Percentiles rank a stretch among this genome's conserved stretches.
Conservation (phyloP, 2,888 invertebrate genomes). For the Cephus rjabovi region DNA sequence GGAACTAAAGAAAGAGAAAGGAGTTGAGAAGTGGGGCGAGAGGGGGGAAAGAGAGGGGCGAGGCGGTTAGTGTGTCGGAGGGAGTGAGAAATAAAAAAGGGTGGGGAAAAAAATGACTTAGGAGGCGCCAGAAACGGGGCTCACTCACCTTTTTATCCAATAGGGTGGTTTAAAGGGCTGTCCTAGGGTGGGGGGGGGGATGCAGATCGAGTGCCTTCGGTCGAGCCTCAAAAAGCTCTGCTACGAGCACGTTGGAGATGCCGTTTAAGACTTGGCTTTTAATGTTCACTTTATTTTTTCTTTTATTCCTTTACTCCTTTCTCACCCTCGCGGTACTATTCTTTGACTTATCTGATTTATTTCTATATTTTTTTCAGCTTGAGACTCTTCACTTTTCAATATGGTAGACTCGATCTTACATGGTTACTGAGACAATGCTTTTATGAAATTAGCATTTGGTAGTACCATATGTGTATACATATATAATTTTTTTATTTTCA, state of each 20-base stretch:
- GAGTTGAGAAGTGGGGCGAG: not conserved
- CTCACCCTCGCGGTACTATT: not conserved
- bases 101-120: constrained; percentile 8
- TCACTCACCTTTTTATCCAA: constrained; percentile 7
- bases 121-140: constrained; percentile 11
- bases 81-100: not conserved
- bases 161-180: constrained; percentile 5
- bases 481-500: not conserved
- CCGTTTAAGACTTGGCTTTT: not conserved
- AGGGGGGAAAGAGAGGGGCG: no score
- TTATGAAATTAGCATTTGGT: not conserved
- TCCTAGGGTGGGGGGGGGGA: no score
- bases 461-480: not conserved
- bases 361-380: not conserved
- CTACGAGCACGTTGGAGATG: not conserved
- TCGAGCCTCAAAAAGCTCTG: not conserved
- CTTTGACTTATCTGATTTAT: not conserved
- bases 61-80: not conserved
- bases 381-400: not conserved
- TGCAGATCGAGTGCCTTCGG: not conserved
- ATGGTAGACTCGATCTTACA: not conserved
- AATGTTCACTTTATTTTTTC: not conserved
- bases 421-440: not conserved
- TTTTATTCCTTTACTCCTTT: not conserved
- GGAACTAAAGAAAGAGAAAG: constrained; percentile 3